Percentiles rank a stretch among this genome's conserved stretches.
Conservation (phyloP, 2,113 vertebrate species). For the Ciconia boyciana region DNA sequence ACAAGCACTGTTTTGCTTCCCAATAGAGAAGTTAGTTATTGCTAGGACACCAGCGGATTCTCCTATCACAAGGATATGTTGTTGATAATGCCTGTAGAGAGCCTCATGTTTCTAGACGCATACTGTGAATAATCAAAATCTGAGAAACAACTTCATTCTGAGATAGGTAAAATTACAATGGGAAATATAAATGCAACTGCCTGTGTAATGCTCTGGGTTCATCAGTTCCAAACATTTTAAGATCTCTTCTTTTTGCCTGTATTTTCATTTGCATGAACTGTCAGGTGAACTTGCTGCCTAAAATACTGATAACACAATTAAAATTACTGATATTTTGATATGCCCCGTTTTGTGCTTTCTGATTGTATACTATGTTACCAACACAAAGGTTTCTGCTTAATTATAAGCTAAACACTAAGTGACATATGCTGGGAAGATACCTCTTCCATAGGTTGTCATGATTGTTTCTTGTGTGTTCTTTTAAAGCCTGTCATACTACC, state of each 20-base stretch:
- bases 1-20: neutral
- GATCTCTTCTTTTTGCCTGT: neutral
- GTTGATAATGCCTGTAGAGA: neutral
- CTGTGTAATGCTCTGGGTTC: neutral
- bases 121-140: slow-evolving; percentile 18
- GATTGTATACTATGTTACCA: neutral
- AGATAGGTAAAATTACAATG: neutral
- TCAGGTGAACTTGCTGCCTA: neutral
- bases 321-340: neutral
- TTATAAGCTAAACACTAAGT: neutral
- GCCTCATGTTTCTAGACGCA: neutral
- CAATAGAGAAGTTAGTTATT: neutral
- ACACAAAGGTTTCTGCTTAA: neutral
- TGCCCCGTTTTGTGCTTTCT: neutral
- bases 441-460: neutral
- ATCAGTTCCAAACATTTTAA: neutral
- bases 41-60: neutral
- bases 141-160: neutral
- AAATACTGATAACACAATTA: neutral
- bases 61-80: neutral
- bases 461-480: neutral
- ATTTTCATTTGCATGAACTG: neutral
- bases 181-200: neutral
- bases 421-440: neutral
- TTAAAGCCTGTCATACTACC: neutral